Evolutionary conservation across 2,888 invertebrate genomes (phyloP).

Genomic region (Gnatocerus cornutus): DNA sequence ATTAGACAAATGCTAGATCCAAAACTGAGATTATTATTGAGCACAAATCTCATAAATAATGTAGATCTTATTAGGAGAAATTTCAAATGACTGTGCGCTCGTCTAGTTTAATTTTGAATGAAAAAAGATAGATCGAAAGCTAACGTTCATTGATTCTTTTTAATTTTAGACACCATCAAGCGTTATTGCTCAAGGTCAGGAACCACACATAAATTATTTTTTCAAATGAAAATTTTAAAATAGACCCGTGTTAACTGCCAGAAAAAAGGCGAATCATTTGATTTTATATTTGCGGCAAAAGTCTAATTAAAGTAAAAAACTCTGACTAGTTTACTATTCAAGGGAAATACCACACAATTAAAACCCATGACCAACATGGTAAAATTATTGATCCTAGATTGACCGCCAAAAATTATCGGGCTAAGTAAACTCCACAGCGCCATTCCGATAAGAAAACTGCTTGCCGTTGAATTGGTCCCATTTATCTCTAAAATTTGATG

Average conservation of each 20-base stretch:
- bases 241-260: not conserved
- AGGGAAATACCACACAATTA: not conserved
- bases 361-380: not conserved
- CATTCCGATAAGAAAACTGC: too few relatives aligned
- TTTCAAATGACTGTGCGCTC: not conserved
- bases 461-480: too few relatives aligned
- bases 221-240: not conserved
- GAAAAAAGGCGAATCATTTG: not conserved
- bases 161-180: conserved; percentile 6
- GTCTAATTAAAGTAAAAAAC: not conserved
- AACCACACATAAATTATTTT: not conserved
- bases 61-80: too few relatives aligned
- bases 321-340: not conserved
- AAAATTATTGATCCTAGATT: not conserved
- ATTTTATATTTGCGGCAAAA: not conserved
- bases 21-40: not conserved
- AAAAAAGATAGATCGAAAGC: not conserved
- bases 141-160: not conserved
- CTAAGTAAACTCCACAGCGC: too few relatives aligned
- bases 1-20: not conserved
- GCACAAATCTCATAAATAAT: not conserved
- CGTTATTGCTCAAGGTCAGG: conserved; percentile 11
- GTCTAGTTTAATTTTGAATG: not conserved
- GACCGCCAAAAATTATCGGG: not conserved
- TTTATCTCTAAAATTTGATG: too few relatives aligned